Evolutionary conservation across 2,113 vertebrate species (phyloP).

Genomic region (Donacobius atricapilla): DNA sequence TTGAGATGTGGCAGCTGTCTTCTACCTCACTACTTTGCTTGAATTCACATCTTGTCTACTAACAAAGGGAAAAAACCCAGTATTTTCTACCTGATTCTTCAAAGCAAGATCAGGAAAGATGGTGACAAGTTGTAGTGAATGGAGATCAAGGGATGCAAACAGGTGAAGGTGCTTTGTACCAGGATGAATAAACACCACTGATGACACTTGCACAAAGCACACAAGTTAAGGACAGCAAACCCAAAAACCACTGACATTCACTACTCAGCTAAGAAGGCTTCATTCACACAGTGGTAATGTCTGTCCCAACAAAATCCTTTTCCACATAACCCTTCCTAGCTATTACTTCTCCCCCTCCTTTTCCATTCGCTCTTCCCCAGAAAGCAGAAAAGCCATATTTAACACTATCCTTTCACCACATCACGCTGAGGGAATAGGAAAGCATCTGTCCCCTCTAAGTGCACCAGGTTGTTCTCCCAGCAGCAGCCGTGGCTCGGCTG

Average conservation of each 20-base stretch:
- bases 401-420: not conserved
- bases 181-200: not conserved
- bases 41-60: not conserved
- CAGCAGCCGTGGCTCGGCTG: not conserved
- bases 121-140: not conserved
- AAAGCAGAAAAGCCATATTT: fast-evolving
- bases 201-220: not conserved
- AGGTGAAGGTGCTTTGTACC: not conserved
- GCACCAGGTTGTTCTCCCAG: not conserved
- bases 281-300: not conserved
- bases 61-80: not conserved
- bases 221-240: not conserved
- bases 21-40: not conserved
- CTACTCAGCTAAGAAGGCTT: not conserved
- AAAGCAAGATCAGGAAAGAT: not conserved
- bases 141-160: not conserved
- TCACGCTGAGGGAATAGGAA: not conserved
- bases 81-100: not conserved
- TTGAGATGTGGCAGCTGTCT: not conserved
- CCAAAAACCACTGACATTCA: not conserved
- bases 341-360: too few species aligned
- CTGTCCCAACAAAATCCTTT: not conserved
- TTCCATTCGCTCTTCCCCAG: not conserved
- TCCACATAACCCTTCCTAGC: not conserved
- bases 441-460: too few species aligned